These are phyloP conservation scores for Phaonia tiefii DNA, from an alignment of 2,888 invertebrate genomes.

Conservation along the genomic window DNA sequence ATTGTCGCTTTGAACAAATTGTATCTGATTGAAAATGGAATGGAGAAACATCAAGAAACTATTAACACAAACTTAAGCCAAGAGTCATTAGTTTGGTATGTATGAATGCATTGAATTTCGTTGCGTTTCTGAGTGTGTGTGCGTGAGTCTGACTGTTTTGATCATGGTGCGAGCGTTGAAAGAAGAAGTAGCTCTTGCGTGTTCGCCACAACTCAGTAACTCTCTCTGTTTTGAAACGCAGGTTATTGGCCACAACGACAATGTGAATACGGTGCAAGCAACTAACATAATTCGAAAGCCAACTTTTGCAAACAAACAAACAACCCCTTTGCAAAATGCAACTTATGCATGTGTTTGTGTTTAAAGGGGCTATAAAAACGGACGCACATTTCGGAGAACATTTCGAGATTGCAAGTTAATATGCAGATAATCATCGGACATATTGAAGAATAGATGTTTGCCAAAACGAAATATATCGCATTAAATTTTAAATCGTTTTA, in stretches of 20 bases:
- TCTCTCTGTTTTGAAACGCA: not conserved
- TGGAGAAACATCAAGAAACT: not conserved
- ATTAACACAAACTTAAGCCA: not conserved
- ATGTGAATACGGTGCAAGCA: slow-evolving; percentile 12
- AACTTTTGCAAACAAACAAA: slow-evolving; percentile 19
- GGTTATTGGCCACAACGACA: slow-evolving; percentile 38
- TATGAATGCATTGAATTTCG: not conserved
- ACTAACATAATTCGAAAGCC: slow-evolving; percentile 39
- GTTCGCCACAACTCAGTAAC: not conserved
- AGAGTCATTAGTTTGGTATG: not conserved
- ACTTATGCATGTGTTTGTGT: not conserved
- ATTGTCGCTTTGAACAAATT: not conserved
- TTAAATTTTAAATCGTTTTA: too few species aligned
- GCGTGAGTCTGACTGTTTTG: slow-evolving; percentile 6
- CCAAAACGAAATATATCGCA: too few species aligned
- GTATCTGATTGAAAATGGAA: slow-evolving; percentile 9
- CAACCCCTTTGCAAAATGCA: not conserved
- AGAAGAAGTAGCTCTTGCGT: slow-evolving; percentile 2
- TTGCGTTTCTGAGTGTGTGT: not conserved
- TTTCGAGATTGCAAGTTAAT: too few species aligned
- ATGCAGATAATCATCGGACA: too few species aligned
- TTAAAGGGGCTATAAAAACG: not conserved
- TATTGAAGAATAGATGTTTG: too few species aligned
- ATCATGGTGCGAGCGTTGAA: not conserved
- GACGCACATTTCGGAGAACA: too few species aligned